Evolutionary conservation across 1,140 invertebrate species (phyloP).

Genomic region (Melanaphis sacchari): DNA sequence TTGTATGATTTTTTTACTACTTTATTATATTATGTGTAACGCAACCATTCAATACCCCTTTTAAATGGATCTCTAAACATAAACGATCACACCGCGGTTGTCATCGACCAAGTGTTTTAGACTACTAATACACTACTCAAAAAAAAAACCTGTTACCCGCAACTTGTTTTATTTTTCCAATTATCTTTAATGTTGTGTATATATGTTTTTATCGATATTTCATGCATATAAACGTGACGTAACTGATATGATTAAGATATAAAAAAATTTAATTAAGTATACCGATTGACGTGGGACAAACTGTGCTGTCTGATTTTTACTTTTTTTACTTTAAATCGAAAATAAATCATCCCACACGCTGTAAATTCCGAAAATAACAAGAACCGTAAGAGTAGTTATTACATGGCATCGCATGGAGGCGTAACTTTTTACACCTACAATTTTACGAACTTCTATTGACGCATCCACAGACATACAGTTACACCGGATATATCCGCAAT

Average conservation of each 20-base stretch:
- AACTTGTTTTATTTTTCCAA: neutral
- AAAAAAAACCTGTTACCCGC: constrained; percentile 26
- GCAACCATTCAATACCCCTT: constrained; percentile 39
- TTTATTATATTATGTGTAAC: neutral
- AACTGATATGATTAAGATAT: neutral
- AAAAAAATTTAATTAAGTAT: neutral
- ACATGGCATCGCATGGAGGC: neutral
- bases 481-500: neutral
- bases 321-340: neutral
- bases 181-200: neutral
- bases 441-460: neutral
- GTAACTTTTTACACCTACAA: neutral
- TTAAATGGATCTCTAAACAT: neutral
- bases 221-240: neutral
- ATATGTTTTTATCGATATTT: no score
- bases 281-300: neutral
- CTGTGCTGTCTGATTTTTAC: neutral
- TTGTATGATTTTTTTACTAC: constrained; percentile 19
- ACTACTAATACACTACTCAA: neutral
- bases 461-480: neutral
- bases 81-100: neutral
- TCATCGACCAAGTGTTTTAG: neutral
- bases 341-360: neutral
- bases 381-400: neutral
- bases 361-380: neutral